Conservation (phyloP, 2,888 invertebrate species). For the Macrophya alboannulata region DNA sequence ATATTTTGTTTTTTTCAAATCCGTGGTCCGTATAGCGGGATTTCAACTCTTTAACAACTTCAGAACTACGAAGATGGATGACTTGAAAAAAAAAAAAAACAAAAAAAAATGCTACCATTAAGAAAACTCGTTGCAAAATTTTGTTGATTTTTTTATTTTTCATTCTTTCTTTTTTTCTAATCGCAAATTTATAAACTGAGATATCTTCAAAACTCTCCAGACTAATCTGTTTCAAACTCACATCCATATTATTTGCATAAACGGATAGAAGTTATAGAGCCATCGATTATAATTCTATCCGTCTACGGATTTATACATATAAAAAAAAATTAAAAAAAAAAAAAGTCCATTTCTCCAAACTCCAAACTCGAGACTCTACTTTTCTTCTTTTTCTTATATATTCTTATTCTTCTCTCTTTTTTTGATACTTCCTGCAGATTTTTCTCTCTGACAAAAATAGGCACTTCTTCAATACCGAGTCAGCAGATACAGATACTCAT, state of each 20-base stretch:
- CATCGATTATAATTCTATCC: neutral
- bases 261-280: neutral
- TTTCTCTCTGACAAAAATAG: neutral
- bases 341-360: neutral
- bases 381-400: neutral
- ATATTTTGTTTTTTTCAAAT: constrained; percentile 3
- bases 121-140: constrained; percentile 12
- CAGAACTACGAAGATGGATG: constrained; percentile 28
- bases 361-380: neutral
- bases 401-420: neutral
- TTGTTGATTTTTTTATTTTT: neutral
- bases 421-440: neutral
- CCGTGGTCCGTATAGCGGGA: too few relatives aligned
- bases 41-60: constrained; percentile 8
- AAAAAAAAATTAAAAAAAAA: neutral
- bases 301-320: neutral
- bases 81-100: too few relatives aligned
- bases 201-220: neutral
- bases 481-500: neutral
- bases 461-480: neutral
- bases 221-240: constrained; percentile 1
- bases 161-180: neutral
- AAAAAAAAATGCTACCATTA: neutral
- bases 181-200: neutral
- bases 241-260: neutral